Percentiles rank a stretch among this genome's conserved stretches.
phyloP scores from a whole-genome alignment of 2,888 invertebrate genomes.

The Sminthurinus aureus region DNA sequence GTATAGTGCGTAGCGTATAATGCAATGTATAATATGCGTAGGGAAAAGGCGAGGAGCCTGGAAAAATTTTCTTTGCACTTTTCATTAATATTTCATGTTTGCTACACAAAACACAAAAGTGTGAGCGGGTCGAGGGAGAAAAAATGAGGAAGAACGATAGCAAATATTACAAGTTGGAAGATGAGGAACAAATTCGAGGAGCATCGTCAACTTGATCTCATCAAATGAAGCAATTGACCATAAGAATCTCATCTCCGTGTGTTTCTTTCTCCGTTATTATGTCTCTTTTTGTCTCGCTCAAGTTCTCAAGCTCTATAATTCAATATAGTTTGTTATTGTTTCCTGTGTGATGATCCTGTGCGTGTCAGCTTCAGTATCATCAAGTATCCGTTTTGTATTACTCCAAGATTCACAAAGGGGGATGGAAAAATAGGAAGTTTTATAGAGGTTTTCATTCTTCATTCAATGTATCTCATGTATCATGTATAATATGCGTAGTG shows the following conservation, averaged over 20 bases:
- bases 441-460: too few relatives aligned
- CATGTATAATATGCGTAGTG: too few relatives aligned
- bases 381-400: too few relatives aligned
- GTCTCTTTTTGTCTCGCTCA: slow-evolving; percentile 1
- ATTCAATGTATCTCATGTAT: too few relatives aligned
- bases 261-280: slow-evolving; percentile 9
- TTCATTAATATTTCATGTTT: background rate
- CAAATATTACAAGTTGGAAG: background rate
- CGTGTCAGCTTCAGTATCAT: background rate
- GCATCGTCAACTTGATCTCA: slow-evolving; percentile 46
- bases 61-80: background rate
- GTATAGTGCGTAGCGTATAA: background rate
- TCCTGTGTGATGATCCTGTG: background rate
- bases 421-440: too few relatives aligned
- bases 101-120: background rate
- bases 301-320: background rate
- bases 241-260: slow-evolving; percentile 39
- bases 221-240: slow-evolving; percentile 50
- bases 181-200: slow-evolving; percentile 4
- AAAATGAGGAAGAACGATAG: background rate
- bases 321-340: slow-evolving; percentile 34
- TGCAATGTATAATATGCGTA: background rate
- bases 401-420: too few relatives aligned
- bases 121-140: background rate
- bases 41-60: background rate